phyloP scores from a whole-genome alignment of 2,888 invertebrate genomes.

The Polyploca ridens region DNA sequence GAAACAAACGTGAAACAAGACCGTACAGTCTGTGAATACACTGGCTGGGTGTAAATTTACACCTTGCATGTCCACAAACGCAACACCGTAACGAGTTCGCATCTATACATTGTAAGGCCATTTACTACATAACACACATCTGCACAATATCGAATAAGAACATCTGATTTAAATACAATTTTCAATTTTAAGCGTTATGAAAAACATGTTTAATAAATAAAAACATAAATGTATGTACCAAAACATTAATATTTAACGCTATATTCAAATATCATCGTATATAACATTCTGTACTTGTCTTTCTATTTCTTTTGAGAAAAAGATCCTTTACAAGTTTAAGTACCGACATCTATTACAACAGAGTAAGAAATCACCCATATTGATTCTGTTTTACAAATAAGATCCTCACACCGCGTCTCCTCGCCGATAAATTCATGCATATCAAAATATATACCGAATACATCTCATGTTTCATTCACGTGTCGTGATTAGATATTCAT shows the following conservation, averaged over 20 bases:
- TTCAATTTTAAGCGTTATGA: constrained; percentile 57
- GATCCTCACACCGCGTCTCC: constrained; percentile 49
- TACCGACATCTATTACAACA: constrained; percentile 70
- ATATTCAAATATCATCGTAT: constrained; percentile 63
- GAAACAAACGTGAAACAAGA: constrained; percentile 44
- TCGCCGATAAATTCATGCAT: constrained; percentile 74
- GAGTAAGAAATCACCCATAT: constrained; percentile 49
- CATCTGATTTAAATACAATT: constrained; percentile 57
- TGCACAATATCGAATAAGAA: constrained; percentile 50
- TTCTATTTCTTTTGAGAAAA: constrained; percentile 58
- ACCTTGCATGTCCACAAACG: constrained; percentile 31
- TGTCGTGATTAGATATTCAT: constrained; percentile 55
- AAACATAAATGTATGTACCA: constrained; percentile 52
- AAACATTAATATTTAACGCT: constrained; percentile 68
- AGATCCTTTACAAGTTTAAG: constrained; percentile 64
- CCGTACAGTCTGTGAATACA: constrained; percentile 19
- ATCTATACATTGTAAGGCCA: constrained; percentile 54
- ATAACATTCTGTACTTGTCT: constrained; percentile 63
- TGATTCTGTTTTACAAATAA: constrained; percentile 57
- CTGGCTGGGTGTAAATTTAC: constrained; percentile 21
- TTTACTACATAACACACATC: constrained; percentile 58
- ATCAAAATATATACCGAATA: constrained; percentile 81
- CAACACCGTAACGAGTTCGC: constrained; percentile 43
- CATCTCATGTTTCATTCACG: constrained; percentile 55
- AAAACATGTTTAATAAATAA: constrained; percentile 47